Percentiles rank a stretch among this genome's conserved stretches.
Conservation (phyloP, 2,888 invertebrate genomes). For the Punctoribates punctum region DNA sequence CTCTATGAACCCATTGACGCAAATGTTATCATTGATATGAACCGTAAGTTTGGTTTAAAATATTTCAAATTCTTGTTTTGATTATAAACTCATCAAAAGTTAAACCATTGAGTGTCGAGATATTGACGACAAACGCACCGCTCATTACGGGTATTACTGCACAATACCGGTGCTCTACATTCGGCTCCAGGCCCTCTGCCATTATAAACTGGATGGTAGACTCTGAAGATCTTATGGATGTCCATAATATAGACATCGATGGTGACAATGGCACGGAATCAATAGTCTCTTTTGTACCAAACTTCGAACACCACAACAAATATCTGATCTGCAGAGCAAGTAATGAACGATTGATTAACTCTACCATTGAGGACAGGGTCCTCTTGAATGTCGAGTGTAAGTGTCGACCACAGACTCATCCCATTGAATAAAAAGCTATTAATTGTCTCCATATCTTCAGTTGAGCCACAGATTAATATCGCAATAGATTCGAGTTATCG, state of each 20-base stretch:
- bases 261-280: constrained; percentile 49
- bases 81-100: constrained; percentile 40
- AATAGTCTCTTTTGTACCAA: constrained; percentile 46
- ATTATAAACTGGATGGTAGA: constrained; percentile 46
- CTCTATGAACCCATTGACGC: constrained; percentile 42
- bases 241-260: constrained; percentile 42
- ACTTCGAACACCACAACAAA: constrained; percentile 44
- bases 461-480: background rate
- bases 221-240: constrained; percentile 12
- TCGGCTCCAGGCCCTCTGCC: constrained; percentile 47
- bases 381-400: constrained; percentile 46
- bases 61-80: background rate
- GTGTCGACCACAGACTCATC: background rate
- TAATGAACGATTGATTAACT: constrained; percentile 44
- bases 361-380: constrained; percentile 45
- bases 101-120: constrained; percentile 45
- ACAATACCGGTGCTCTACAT: constrained; percentile 45
- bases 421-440: background rate
- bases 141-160: constrained; percentile 45
- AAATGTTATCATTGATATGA: constrained; percentile 47
- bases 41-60: constrained; percentile 45
- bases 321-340: constrained; percentile 45
- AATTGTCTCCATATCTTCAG: constrained; percentile 1
- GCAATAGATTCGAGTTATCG: background rate
- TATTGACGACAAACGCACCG: constrained; percentile 43